These are phyloP conservation scores for Callosobruchus maculatus DNA, from an alignment of 2,888 invertebrate genomes.

Conservation along the genomic window DNA sequence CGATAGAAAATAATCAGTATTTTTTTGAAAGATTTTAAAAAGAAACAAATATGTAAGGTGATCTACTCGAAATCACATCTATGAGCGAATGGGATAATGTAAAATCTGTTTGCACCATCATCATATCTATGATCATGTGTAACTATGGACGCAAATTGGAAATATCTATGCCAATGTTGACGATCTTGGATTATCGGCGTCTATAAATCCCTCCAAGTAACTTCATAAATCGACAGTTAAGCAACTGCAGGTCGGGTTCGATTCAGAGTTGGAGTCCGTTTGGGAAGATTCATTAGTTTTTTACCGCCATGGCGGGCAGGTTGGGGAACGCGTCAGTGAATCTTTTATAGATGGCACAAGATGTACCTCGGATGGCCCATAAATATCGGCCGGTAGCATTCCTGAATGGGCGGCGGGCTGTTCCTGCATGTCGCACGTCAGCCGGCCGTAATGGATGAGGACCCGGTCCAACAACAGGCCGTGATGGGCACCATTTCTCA, in stretches of 20 bases:
- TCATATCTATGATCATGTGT: no score
- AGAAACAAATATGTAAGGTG: no score
- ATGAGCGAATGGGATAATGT: no score
- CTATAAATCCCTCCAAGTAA: neutral
- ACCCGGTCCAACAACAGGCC: constrained; percentile 23
- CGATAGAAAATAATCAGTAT: no score
- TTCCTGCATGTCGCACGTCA: constrained; percentile 45
- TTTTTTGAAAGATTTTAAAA: no score
- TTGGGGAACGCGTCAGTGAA: constrained; percentile 33
- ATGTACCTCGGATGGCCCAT: constrained; percentile 42
- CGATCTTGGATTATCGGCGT: no score
- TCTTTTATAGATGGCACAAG: constrained; percentile 40
- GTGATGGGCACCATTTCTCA: neutral
- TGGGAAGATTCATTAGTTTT: constrained; percentile 30
- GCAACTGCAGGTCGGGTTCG: constrained; percentile 4
- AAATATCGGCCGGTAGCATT: constrained; percentile 46
- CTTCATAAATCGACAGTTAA: neutral
- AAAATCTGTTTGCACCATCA: no score
- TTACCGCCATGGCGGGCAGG: constrained; percentile 11
- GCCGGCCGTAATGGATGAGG: constrained; percentile 42
- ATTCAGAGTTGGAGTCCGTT: constrained; percentile 2
- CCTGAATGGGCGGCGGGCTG: constrained; percentile 44
- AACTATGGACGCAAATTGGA: no score
- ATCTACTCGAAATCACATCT: no score
- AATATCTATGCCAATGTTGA: no score